phyloP scores from a whole-genome alignment of 2,797 vertebrate genomes.

The Parauchenoglanis ngamensis region DNA sequence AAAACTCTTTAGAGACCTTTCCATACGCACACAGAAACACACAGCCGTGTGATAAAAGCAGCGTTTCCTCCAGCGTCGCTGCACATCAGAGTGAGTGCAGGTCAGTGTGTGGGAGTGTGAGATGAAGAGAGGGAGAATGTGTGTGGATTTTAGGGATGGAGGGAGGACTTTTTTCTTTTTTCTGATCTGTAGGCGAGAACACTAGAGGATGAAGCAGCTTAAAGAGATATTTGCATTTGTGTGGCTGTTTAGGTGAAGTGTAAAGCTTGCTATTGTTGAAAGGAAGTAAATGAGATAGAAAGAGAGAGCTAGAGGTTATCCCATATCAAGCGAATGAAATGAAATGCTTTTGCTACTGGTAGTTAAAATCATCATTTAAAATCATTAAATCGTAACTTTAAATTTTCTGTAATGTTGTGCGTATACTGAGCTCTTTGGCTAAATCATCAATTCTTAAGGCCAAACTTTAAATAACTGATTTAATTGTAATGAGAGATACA shows the following conservation, averaged over 20 bases:
- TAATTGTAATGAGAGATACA: neutral
- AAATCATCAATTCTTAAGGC: neutral
- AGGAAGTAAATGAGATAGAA: neutral
- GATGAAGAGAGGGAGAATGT: conserved; percentile 9
- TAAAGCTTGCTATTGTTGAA: neutral
- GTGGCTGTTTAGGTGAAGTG: neutral
- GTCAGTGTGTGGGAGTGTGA: conserved; percentile 42
- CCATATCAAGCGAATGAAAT: no score
- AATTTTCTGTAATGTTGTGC: neutral
- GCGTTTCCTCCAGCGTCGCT: conserved; percentile 9
- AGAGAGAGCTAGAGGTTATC: neutral
- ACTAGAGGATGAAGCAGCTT: neutral
- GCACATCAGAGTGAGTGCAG: conserved; percentile 26
- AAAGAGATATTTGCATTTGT: conserved; percentile 18
- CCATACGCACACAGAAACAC: neutral
- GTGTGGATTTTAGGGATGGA: conserved; percentile 23
- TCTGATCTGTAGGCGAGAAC: conserved; percentile 32
- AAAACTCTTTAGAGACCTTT: neutral
- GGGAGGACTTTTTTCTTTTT: conserved; percentile 1
- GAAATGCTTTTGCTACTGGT: neutral
- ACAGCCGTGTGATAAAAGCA: conserved; percentile 23
- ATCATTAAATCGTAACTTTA: no score
- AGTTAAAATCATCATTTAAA: no score
- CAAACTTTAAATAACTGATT: neutral
- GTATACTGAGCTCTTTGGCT: neutral